Evolutionary conservation across 53 echinoderm and acorn worm genomes (phyloP).

Genomic region (Henricia sp.): DNA sequence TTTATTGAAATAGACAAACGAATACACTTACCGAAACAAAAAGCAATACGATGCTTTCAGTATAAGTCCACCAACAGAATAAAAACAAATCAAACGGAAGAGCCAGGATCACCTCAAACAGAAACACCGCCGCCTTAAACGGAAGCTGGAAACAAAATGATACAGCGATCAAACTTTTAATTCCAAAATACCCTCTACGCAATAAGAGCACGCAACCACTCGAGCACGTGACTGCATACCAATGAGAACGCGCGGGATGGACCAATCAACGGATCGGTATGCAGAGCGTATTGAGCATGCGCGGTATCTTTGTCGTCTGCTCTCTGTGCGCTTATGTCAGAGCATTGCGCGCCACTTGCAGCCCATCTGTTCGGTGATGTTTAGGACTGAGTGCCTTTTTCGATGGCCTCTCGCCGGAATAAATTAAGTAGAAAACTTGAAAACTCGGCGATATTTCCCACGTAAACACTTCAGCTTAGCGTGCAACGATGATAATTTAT

Average conservation of each 20-base stretch:
- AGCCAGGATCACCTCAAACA: background rate
- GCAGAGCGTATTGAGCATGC: slow-evolving; percentile 7
- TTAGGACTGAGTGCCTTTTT: background rate
- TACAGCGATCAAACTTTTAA: background rate
- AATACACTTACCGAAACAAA: slow-evolving; percentile 17
- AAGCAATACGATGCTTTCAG: slow-evolving; percentile 1
- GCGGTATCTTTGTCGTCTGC: slow-evolving; percentile 14
- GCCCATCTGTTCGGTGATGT: slow-evolving; percentile 45
- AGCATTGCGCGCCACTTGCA: slow-evolving; percentile 8
- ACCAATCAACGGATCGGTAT: slow-evolving; percentile 28
- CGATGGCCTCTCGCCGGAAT: background rate
- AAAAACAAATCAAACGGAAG: background rate
- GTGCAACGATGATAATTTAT: no score
- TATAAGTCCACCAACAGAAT: slow-evolving; percentile 45
- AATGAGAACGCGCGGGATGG: slow-evolving; percentile 20
- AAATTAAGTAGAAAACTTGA: slow-evolving; percentile 3
- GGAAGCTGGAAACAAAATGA: slow-evolving; percentile 34
- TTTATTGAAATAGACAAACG: no score
- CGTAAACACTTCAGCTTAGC: slow-evolving; percentile 34
- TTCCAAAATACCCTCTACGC: slow-evolving; percentile 21
- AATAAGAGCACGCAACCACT: background rate
- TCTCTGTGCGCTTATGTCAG: background rate
- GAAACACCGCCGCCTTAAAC: background rate
- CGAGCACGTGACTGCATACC: slow-evolving; percentile 29
- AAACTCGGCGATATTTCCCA: background rate